Evolutionary conservation across 2,797 vertebrate species (phyloP), one percentile per base, ranked within the genome.

Genomic region (Myotis myotis): DNA sequence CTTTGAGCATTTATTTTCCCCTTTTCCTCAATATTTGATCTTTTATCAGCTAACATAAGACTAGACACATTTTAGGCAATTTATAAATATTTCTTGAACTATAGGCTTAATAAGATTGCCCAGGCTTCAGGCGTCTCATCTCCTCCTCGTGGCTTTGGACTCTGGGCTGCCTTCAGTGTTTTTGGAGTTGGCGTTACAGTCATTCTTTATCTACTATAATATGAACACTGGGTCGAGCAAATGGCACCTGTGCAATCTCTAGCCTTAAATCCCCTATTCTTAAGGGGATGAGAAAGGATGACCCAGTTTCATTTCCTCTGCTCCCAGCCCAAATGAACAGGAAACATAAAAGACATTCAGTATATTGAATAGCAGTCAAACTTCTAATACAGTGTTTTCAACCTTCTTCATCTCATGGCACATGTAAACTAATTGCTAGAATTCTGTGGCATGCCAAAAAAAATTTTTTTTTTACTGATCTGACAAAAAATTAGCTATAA

Each of bases 261-360:
- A 72, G 74, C 53, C 76, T 89, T 92, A 89, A 86, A 74, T 78
- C 88, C 53, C 94, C 66, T 93, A 0, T 85, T 84, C 83, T 89
- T 88, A 86, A 60, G 76, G 44, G 76, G 13, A 75, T 87, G 38
- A 78, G 70, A 57, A 62, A 92, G 71, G 76, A 88, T 96, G 85
- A 60, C 70, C 88, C 68, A 66, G 28, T 79, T 33, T 95, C 68
- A 55, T 89, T 96, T 94, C 44, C 44, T 51, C 47, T 68, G 86
- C 55, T 86, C 66, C 38, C 23, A 75, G 92, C 47, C 60, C 25
- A 85, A 92, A 78, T 64, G 93, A 93, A 94, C 85, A 97, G 86
- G 93, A 96, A 96, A 92, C 74, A 81, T 80, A 95, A 95, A 94
- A 93, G 68, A 60, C 79, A 90, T 80, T 92, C 74, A 88, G 51